These are phyloP conservation scores for Antitype chi DNA, from an alignment of 2,888 invertebrate species.

Conservation along the genomic window DNA sequence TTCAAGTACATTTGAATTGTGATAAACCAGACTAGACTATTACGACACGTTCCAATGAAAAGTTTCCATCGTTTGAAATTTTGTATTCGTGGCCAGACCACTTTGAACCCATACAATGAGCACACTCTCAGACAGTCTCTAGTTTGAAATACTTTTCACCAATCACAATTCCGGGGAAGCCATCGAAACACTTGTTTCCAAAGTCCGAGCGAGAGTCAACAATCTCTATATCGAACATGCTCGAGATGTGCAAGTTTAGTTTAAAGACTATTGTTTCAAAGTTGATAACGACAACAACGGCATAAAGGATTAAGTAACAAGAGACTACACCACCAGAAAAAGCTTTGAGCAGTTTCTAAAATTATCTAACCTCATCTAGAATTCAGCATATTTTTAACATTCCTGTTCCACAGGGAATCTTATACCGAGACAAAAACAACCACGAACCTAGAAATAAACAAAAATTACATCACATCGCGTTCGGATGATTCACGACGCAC, in stretches of 20 bases:
- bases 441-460: conserved; percentile 51
- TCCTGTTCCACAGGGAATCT: conserved; percentile 24
- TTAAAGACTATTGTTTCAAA: conserved; percentile 28
- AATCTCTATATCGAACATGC: conserved; percentile 22
- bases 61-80: conserved; percentile 7
- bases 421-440: conserved; percentile 41
- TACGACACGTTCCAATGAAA: neutral
- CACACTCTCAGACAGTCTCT: neutral
- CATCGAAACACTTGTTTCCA: conserved; percentile 35
- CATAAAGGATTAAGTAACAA: conserved; percentile 9
- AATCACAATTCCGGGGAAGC: conserved; percentile 24
- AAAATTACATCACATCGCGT: conserved; percentile 55
- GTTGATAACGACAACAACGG: conserved; percentile 13
- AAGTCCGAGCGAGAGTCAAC: conserved; percentile 32
- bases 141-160: conserved; percentile 39
- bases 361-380: conserved; percentile 9
- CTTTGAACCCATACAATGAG: conserved; percentile 13
- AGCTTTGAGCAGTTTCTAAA: neutral
- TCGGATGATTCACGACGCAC: conserved; percentile 60
- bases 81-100: neutral
- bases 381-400: conserved; percentile 24
- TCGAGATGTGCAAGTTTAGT: conserved; percentile 16
- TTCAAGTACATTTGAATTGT: conserved; percentile 31
- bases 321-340: neutral
- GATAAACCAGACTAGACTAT: conserved; percentile 7